These are phyloP conservation scores for Mobula hypostoma DNA, from an alignment of 2,113 vertebrate species.

Conservation along the genomic window DNA sequence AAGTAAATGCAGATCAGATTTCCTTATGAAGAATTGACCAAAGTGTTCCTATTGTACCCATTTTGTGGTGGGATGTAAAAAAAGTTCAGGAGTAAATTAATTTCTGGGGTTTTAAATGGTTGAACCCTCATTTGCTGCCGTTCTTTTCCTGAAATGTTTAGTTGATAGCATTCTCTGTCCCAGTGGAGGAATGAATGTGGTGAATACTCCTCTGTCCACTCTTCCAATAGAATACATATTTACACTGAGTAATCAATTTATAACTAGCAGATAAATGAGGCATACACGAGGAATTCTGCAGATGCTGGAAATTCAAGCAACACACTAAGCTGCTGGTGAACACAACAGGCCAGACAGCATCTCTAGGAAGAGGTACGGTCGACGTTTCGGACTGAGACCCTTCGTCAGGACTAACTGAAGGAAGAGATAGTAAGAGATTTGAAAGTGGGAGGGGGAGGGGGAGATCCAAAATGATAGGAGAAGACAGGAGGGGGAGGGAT, in stretches of 20 bases:
- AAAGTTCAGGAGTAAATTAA: neutral
- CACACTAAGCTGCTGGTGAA: no score
- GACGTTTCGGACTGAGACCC: no score
- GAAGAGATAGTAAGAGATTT: no score
- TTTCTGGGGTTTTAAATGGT: neutral
- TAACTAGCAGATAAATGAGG: neutral
- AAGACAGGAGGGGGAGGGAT: no score
- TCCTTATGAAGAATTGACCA: neutral
- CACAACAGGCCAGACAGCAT: no score
- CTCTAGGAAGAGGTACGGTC: no score
- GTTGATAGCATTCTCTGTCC: neutral
- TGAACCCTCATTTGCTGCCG: neutral
- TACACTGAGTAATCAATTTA: neutral
- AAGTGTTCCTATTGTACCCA: neutral
- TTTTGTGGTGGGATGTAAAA: neutral
- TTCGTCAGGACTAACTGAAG: no score
- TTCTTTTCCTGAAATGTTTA: neutral
- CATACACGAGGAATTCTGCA: no score
- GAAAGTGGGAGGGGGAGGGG: no score
- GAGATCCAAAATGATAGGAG: no score
- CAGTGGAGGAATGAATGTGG: neutral
- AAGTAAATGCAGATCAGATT: neutral
- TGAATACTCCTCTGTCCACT: neutral
- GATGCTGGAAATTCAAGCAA: no score
- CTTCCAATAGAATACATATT: neutral